A percentile compares a stretch with the other conserved stretches of the same genome.
Evolutionary conservation across 2,888 invertebrate genomes (phyloP).

Genomic region (Tipula confusa): DNA sequence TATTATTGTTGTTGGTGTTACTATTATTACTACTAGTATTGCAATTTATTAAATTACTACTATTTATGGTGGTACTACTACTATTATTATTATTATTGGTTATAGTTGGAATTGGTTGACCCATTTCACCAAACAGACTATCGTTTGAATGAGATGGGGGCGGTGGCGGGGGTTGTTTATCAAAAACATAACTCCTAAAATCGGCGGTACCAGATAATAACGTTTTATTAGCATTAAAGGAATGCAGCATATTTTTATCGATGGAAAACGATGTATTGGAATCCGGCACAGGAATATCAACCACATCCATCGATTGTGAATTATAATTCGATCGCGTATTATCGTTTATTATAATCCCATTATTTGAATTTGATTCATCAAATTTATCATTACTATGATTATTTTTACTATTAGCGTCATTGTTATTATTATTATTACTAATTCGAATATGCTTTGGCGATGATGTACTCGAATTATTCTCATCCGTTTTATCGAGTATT

Average conservation of each 20-base stretch:
- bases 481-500: constrained; percentile 63
- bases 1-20: background rate
- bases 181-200: background rate
- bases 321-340: constrained; percentile 37
- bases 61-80: constrained; percentile 30
- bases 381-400: constrained; percentile 44
- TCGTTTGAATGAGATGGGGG: constrained; percentile 39
- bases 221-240: constrained; percentile 7
- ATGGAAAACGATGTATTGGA: constrained; percentile 39
- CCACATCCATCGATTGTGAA: constrained; percentile 53
- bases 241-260: constrained; percentile 31
- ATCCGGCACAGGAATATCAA: constrained; percentile 68
- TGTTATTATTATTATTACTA: background rate
- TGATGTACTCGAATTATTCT: constrained; percentile 43
- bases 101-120: background rate
- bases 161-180: constrained; percentile 39
- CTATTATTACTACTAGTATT: background rate
- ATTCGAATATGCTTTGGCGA: background rate
- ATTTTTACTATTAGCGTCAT: constrained; percentile 40
- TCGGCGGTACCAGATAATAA: background rate
- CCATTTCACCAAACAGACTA: constrained; percentile 37
- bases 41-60: background rate
- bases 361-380: background rate
- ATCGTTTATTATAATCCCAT: constrained; percentile 39
- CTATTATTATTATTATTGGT: constrained; percentile 7